Conservation (phyloP, 2,113 vertebrate genomes). For the Aplodontia rufa region DNA sequence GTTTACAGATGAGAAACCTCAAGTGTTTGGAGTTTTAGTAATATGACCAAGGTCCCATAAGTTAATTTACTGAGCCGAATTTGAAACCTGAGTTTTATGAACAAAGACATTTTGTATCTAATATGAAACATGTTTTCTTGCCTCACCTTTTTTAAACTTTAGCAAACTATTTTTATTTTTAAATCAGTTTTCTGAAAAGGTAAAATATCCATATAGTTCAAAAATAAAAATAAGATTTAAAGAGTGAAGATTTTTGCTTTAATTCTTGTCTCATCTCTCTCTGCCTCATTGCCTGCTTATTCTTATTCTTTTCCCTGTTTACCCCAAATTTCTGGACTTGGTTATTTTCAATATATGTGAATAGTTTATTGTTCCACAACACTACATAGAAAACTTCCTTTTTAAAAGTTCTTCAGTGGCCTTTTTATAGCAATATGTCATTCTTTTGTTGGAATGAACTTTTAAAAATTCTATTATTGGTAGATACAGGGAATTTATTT, state of each 20-base stretch:
- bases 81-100: neutral
- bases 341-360: neutral
- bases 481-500: neutral
- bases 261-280: neutral
- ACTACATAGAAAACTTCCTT: neutral
- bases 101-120: neutral
- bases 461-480: neutral
- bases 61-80: neutral
- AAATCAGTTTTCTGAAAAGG: constrained; percentile 16
- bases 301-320: neutral
- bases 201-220: neutral
- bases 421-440: neutral
- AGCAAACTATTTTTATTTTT: neutral
- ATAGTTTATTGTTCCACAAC: neutral
- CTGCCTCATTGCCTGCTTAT: neutral
- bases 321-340: neutral
- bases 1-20: neutral
- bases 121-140: neutral
- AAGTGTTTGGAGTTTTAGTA: neutral
- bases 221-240: neutral
- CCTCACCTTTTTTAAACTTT: neutral
- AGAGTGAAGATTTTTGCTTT: neutral
- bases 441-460: constrained; percentile 31
- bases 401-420: neutral
- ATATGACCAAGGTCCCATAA: neutral